Percentiles rank a stretch among this genome's conserved stretches.
phyloP scores from a whole-genome alignment of 2,797 vertebrate species.

The Helarctos malayanus region DNA sequence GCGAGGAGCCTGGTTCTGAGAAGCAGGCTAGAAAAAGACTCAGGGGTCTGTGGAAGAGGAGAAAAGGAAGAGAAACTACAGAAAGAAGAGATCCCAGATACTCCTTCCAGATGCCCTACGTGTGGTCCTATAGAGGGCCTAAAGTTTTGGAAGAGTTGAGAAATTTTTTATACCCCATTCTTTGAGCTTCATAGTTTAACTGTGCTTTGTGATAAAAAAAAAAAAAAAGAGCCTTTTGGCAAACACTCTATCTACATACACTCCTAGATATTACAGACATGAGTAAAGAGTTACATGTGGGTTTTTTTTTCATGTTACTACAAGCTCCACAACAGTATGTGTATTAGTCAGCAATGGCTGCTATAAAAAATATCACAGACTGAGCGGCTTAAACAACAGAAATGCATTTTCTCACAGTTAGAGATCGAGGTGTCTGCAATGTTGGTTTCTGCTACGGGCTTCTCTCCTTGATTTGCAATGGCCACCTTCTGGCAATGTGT shows the following conservation, averaged over 20 bases:
- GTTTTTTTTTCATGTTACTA: not conserved
- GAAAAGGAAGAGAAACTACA: not conserved
- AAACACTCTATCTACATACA: not conserved
- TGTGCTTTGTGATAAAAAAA: conserved; percentile 42
- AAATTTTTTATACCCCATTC: not conserved
- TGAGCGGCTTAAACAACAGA: not conserved
- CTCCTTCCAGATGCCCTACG: not conserved
- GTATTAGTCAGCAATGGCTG: not conserved
- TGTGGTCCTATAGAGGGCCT: not conserved
- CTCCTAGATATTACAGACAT: not conserved
- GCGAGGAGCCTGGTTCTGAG: not conserved
- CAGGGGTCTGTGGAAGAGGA: not conserved
- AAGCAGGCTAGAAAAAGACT: conserved; percentile 30
- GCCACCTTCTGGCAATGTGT: not conserved
- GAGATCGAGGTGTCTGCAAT: not conserved
- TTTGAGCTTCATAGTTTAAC: conserved; percentile 47
- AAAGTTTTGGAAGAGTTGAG: conserved; percentile 27
- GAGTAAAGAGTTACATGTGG: not conserved
- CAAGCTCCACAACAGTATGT: not conserved
- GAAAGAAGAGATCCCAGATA: not conserved
- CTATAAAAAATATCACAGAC: not conserved
- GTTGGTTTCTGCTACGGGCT: not conserved
- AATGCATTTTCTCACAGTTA: not conserved
- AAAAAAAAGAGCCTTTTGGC: not conserved
- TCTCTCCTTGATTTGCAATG: conserved; percentile 12